Evolutionary conservation across 2,888 invertebrate genomes (phyloP), one percentile per base, ranked within the genome.

Genomic region (Sycophila texana): DNA sequence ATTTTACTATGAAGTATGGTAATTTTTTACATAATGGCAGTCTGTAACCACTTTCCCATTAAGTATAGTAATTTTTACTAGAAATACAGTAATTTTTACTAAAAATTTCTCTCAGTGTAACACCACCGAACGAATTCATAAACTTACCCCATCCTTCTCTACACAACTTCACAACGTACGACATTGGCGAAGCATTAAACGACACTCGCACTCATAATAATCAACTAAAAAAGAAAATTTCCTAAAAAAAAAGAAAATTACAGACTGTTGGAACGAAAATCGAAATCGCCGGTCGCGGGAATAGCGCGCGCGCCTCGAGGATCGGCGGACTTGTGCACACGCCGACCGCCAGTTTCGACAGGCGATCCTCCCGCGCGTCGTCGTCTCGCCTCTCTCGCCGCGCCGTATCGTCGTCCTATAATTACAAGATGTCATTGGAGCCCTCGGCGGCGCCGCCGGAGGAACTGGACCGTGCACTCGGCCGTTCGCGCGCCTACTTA

Each of bases 391-490:
- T n/a, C 53, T 63, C 18, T 58, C 30, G 30, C 16, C 30, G 30
- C 16, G 26, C 0, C 26, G 55, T 70, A 65, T 57, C 58, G 51
- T 22, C 18, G 49, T 73, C 61, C 61, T 72, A 68, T 79, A 74
- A 75, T 76, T 79, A 76, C 60, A 49, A 73, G 75, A 80, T 81
- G 81, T 82, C 82, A 83, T 79, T 72, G 75, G 79, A 82, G 79
- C 79, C 85, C 84, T 86, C 84, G 83, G 16, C 16, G n/a, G 53
- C 82, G 22, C 81, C 81, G 77, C 81, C 81, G 77, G 55, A 78
- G 80, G 83, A 84, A 86, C 85, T 87, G 86, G 86, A 86, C 85
- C 84, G 85, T 84, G 83, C 68, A 83, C 2, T 49, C 49, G 26
- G 53, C 39, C 65, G 61, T 57, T 82, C 82, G 81, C 82, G 81